phyloP scores from a whole-genome alignment of 2,888 invertebrate genomes.

The Laothoe populi region DNA sequence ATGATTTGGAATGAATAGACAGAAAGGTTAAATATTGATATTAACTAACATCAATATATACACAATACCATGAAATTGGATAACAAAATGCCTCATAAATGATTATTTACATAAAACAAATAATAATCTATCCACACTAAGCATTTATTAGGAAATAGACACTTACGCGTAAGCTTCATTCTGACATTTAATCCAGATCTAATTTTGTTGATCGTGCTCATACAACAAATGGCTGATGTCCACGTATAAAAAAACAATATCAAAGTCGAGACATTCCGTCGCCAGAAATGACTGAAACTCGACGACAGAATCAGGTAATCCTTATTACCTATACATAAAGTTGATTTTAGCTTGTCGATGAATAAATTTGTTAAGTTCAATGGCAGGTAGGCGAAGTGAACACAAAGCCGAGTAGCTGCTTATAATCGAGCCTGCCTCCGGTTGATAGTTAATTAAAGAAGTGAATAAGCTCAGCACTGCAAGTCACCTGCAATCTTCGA shows the following conservation, averaged over 20 bases:
- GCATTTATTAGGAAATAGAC: constrained; percentile 42
- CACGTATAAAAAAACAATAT: constrained; percentile 65
- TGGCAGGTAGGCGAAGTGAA: constrained; percentile 56
- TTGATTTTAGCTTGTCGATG: constrained; percentile 47
- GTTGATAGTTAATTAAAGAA: constrained; percentile 83
- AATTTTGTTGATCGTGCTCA: constrained; percentile 58
- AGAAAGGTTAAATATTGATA: no score
- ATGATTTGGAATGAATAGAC: no score
- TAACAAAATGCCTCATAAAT: constrained; percentile 3
- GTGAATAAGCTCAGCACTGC: constrained; percentile 75
- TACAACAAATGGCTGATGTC: constrained; percentile 61
- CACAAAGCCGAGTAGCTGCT: constrained; percentile 79
- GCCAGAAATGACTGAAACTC: constrained; percentile 50
- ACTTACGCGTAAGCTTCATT: constrained; percentile 50
- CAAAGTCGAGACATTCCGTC: constrained; percentile 77
- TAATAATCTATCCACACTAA: constrained; percentile 11
- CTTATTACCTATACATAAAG: constrained; percentile 52
- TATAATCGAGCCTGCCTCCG: constrained; percentile 80
- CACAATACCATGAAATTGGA: not conserved
- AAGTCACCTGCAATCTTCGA: constrained; percentile 78
- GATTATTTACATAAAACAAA: constrained; percentile 36
- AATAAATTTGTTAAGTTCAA: constrained; percentile 42
- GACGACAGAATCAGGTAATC: constrained; percentile 27
- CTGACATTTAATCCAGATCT: constrained; percentile 52
- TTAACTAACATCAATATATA: no score